phyloP scores from a whole-genome alignment of 2,797 vertebrate genomes.

The Aphelocoma californica region DNA sequence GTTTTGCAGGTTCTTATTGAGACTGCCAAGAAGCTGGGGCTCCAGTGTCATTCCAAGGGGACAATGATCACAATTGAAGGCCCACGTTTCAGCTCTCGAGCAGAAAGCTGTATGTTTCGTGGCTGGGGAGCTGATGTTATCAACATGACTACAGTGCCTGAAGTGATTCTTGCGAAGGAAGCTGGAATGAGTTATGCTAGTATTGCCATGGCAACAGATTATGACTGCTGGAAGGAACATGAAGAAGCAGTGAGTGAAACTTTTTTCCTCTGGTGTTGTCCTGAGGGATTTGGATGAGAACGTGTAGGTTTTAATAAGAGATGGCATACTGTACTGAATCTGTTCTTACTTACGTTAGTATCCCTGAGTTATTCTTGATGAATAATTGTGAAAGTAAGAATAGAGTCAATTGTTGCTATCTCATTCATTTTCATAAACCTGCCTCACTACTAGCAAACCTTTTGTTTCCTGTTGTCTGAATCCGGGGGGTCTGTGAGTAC shows the following conservation, averaged over 20 bases:
- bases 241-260: conserved; percentile 88
- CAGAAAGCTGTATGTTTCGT: conserved; percentile 93
- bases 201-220: conserved; percentile 97
- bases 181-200: conserved; percentile 93
- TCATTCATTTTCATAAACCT: background rate
- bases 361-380: background rate
- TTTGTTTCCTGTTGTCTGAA: background rate
- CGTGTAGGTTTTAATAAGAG: background rate
- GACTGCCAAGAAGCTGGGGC: conserved; percentile 84
- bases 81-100: conserved; percentile 91
- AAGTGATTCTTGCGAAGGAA: conserved; percentile 95
- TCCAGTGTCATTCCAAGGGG: conserved; percentile 88
- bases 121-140: conserved; percentile 94
- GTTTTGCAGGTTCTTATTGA: conserved; percentile 86
- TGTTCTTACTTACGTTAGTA: background rate
- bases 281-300: background rate
- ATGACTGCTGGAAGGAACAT: conserved; percentile 97
- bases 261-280: background rate
- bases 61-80: conserved; percentile 92
- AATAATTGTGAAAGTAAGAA: background rate
- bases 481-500: background rate
- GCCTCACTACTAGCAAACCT: background rate
- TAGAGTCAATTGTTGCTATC: background rate
- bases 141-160: conserved; percentile 97
- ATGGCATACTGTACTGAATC: background rate